Conservation (phyloP, 2,888 invertebrate species). For the Tetanocera ferruginea region DNA sequence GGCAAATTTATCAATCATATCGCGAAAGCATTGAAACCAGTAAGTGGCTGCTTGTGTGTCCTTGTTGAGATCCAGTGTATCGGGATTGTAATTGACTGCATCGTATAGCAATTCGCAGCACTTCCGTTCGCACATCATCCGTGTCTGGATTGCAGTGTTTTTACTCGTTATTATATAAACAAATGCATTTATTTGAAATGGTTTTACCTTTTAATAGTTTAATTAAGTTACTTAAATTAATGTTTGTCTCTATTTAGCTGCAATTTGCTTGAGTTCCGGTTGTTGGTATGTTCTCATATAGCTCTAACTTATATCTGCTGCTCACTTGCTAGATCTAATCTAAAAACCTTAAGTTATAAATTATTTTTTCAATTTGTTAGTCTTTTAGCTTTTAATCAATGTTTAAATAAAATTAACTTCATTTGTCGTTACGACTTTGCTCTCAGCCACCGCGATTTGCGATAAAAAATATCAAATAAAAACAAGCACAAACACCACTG, state of each 20-base stretch:
- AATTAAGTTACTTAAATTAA: too few relatives aligned
- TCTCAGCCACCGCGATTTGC: neutral
- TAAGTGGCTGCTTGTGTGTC: conserved; percentile 90
- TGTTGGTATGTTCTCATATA: neutral
- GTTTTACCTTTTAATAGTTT: too few relatives aligned
- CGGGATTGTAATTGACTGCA: conserved; percentile 86
- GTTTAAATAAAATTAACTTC: conserved; percentile 31
- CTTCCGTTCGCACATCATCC: conserved; percentile 53
- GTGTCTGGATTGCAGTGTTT: neutral
- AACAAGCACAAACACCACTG: conserved; percentile 7
- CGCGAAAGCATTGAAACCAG: conserved; percentile 93
- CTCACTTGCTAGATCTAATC: neutral
- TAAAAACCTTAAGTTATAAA: conserved; percentile 2
- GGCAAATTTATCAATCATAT: conserved; percentile 87
- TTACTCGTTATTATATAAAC: too few relatives aligned
- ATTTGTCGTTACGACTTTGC: conserved; percentile 3
- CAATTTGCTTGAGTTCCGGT: too few relatives aligned
- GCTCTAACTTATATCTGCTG: neutral
- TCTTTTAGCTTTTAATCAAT: conserved; percentile 18
- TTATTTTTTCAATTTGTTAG: neutral
- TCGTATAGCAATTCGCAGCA: conserved; percentile 84
- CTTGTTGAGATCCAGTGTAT: conserved; percentile 89
- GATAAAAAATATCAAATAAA: conserved; percentile 21
- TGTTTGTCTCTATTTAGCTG: too few relatives aligned
- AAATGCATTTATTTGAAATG: too few relatives aligned